Evolutionary conservation across 2,797 vertebrate genomes (phyloP).

Genomic region (Tachyglossus aculeatus): DNA sequence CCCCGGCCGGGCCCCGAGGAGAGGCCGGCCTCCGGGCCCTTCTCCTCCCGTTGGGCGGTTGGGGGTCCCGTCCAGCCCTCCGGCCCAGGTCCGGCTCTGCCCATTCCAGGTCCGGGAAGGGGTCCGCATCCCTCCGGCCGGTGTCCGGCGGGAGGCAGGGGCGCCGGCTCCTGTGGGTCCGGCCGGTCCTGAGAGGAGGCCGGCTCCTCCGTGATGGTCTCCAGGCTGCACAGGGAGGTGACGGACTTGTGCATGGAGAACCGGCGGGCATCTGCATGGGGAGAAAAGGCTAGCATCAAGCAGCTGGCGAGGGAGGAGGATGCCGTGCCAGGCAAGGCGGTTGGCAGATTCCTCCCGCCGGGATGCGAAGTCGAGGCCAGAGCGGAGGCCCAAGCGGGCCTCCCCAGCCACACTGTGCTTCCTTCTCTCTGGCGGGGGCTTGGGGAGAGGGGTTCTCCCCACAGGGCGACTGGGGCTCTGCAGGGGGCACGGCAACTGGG

Average conservation of each 20-base stretch:
- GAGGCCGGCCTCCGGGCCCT: not conserved
- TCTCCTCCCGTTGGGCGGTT: not conserved
- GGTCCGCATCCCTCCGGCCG: too few species aligned
- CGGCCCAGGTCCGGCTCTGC: too few species aligned
- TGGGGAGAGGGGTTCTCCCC: not conserved
- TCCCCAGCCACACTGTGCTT: not conserved
- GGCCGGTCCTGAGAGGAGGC: slow-evolving; percentile 62
- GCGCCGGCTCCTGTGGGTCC: slow-evolving; percentile 47
- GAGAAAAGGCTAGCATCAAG: not conserved
- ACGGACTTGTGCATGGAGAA: slow-evolving; percentile 74
- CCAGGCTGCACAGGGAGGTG: slow-evolving; percentile 79
- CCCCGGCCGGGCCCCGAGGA: too few species aligned
- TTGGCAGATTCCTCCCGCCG: fast-evolving
- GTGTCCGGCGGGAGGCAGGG: slow-evolving; percentile 17
- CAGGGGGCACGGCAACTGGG: not conserved
- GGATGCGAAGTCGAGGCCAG: not conserved
- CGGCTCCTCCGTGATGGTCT: slow-evolving; percentile 82
- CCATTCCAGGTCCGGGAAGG: too few species aligned
- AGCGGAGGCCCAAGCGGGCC: not conserved
- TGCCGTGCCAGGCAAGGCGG: not conserved
- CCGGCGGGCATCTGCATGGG: slow-evolving; percentile 72
- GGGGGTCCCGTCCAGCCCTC: too few species aligned
- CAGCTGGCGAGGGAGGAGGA: not conserved
- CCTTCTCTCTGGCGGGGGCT: not conserved
- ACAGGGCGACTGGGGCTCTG: not conserved